Evolutionary conservation across 2,797 vertebrate genomes (phyloP), one percentile per base, ranked within the genome.

Genomic region (Xerus rutilus): DNA sequence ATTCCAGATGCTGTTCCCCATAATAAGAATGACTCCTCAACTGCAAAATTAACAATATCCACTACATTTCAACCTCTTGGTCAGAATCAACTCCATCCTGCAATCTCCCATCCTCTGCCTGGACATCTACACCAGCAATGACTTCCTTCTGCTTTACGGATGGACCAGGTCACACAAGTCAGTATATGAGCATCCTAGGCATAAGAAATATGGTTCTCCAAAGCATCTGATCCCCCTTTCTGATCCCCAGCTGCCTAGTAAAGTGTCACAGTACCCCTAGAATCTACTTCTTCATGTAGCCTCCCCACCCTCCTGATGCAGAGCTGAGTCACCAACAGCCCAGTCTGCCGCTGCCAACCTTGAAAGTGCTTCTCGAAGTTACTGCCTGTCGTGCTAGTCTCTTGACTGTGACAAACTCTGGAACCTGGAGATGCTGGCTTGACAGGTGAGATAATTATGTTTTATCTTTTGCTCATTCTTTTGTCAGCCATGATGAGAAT

Each of bases 371-470:
- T 93, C 93, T 96, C 14, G 28, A 96, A 98, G 92, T 96, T 87
- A 90, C 39, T 81, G 95, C 67, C 90, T 89, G 96, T 77, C 25
- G 54, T 47, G 86, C 92, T 97, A 90, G 74, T 86, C 93, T 87
- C 76, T 95, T 85, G 90, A 65, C 45, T 25, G 76, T 92, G 69
- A 89, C 70, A 85, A 81, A 92, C 91, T 81, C 89, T 6, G 10
- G 78, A 92, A 97, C 96, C 97, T 92, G 47, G 97, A 98, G 97
- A 97, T 45, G 69, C 93, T 81, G n/a, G 47, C 87, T 96, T 98
- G 97, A 98, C 96, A 98, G 95, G 96, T 91, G 91, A 97, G 76
- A 95, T 97, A 97, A 98, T 96, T 90, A 90, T 35, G 67, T 96
- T 87, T 95, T 95, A 96, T 94, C 97, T 97, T 98, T 91, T 62